Evolutionary conservation across 2,888 invertebrate species (phyloP).

Genomic region (Dysmachus trigonus): DNA sequence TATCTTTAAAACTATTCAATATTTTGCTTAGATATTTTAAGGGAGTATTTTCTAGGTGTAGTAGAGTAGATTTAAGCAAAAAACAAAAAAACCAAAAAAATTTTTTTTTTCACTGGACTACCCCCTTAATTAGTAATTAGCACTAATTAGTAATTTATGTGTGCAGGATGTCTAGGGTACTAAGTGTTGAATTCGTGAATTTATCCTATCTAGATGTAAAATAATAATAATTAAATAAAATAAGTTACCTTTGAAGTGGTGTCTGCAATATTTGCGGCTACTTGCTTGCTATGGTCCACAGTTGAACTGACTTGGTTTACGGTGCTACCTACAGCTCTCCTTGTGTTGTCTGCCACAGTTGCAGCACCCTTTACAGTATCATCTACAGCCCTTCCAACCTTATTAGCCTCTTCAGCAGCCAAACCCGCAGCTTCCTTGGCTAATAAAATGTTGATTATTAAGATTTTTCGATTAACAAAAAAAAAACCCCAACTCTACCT

Average conservation of each 20-base stretch:
- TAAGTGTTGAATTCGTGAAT: not conserved
- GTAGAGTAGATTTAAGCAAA: no score
- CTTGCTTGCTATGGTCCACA: slow-evolving; percentile 60
- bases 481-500: slow-evolving; percentile 53
- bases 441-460: slow-evolving; percentile 42
- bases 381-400: slow-evolving; percentile 62
- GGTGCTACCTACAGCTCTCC: slow-evolving; percentile 57
- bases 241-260: slow-evolving; percentile 56
- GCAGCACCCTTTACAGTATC: slow-evolving; percentile 58
- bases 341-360: slow-evolving; percentile 58
- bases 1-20: no score
- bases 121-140: no score
- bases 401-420: slow-evolving; percentile 59
- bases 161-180: no score
- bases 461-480: not conserved
- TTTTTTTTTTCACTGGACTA: no score
- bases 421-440: slow-evolving; percentile 64
- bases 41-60: no score
- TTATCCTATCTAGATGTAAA: not conserved
- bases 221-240: no score
- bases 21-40: no score
- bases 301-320: slow-evolving; percentile 56
- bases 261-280: slow-evolving; percentile 60
- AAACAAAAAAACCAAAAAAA: no score
- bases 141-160: no score